Base-by-base conservation (phyloP, 1,140 invertebrate species). In the Planococcus citri region DNA sequence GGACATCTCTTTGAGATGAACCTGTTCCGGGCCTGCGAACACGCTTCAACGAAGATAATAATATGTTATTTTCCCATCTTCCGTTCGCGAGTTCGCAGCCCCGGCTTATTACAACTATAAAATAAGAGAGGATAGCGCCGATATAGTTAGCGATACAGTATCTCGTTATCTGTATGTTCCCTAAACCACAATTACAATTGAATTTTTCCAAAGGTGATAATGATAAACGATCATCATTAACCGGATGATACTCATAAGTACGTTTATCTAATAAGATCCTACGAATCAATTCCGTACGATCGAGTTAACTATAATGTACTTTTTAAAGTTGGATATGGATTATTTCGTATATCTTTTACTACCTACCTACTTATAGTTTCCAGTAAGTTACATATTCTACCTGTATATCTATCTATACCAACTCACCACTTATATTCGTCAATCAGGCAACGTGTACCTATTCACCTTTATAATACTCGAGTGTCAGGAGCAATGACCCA, bases 31-130 rank as follows among this genome's bases (percentile, higher is more conserved):
- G 17, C 60, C 60, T 64, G 21, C 25, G 60, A 24, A 21, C 60
- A 64, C 60, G 60, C 60, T 64, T 64, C 60, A 64, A 64, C 24
- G 60, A 17, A 64, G 60, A 25, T 64, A 64, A 64, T 64, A 64
- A 64, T 64, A 64, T 27, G 60, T 64, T 64, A 17, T 27, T 64
- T 64, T 64, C 20, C 24, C 25, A 64, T 64, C 60, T 64, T 64
- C 60, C 60, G 60, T 64, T 64, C 17, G 60, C 60, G 60, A 64
- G 60, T 64, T 51, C 41, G 41, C 4, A 9, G 41, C 41, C n/a
- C n/a, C n/a, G n/a, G n/a, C n/a, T n/a, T n/a, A n/a, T n/a, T n/a
- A n/a, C n/a, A n/a, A n/a, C n/a, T n/a, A n/a, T n/a, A n/a, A n/a
- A n/a, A n/a, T n/a, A n/a, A n/a, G n/a, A n/a, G n/a, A n/a, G n/a